phyloP scores from a whole-genome alignment of 1,140 invertebrate genomes.

The Zaprionus davidi region DNA sequence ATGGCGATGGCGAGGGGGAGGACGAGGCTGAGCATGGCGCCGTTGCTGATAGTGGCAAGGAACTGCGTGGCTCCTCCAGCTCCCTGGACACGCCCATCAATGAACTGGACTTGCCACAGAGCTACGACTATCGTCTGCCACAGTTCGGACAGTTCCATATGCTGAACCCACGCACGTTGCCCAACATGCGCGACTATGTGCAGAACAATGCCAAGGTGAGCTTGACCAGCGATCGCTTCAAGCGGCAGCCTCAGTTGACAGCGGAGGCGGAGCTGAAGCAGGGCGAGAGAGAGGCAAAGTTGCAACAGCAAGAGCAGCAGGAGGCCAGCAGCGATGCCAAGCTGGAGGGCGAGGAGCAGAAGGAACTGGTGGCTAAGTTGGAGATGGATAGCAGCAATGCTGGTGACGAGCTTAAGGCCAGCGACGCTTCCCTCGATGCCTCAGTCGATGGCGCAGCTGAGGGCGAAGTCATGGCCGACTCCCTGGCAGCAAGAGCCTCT shows the following conservation, averaged over 20 bases:
- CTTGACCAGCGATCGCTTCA: slow-evolving; percentile 11
- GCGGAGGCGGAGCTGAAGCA: neutral
- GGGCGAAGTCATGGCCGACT: neutral
- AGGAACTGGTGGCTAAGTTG: neutral
- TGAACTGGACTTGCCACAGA: slow-evolving; percentile 41
- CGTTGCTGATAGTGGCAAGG: neutral
- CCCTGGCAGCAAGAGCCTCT: neutral
- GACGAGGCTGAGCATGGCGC: neutral
- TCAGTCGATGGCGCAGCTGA: neutral
- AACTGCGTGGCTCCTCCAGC: neutral
- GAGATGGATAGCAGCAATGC: slow-evolving; percentile 11
- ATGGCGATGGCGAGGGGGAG: neutral
- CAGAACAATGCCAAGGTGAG: slow-evolving; percentile 34
- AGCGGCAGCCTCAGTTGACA: slow-evolving; percentile 27
- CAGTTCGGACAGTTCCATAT: slow-evolving; percentile 39
- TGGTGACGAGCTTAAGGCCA: neutral
- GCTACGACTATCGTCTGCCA: slow-evolving; percentile 47
- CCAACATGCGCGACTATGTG: slow-evolving; percentile 37
- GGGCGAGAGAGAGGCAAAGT: neutral
- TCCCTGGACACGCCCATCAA: neutral
- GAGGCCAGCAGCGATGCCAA: neutral
- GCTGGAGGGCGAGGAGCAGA: neutral
- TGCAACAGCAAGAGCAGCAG: neutral
- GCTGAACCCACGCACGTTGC: slow-evolving; percentile 15
- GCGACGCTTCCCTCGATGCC: neutral